Evolutionary conservation across 1,140 invertebrate genomes (phyloP).

Genomic region (Neotoxoptera formosana): DNA sequence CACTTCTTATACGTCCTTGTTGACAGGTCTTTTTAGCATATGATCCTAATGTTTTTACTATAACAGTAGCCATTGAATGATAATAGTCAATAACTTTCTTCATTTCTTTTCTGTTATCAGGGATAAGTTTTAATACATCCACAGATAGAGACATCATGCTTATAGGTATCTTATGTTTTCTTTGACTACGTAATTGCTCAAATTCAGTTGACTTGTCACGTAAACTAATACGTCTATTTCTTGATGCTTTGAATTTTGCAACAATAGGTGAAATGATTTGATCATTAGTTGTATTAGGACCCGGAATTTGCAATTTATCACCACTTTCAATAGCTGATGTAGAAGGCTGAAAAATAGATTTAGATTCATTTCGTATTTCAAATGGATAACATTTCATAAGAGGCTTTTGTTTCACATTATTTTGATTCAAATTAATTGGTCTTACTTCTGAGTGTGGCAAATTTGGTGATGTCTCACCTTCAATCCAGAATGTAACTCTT

Average conservation of each 20-base stretch:
- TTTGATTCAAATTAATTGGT: constrained; percentile 49
- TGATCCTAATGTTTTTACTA: constrained; percentile 41
- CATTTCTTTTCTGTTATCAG: constrained; percentile 50
- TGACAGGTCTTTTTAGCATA: constrained; percentile 50
- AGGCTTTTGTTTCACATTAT: constrained; percentile 30
- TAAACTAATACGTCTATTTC: constrained; percentile 12
- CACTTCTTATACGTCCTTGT: constrained; percentile 51
- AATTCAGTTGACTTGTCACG: not conserved
- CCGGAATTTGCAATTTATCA: not conserved
- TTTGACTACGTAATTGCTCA: constrained; percentile 32
- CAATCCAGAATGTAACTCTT: constrained; percentile 50
- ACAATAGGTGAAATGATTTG: constrained; percentile 43
- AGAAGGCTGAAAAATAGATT: constrained; percentile 40
- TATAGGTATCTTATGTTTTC: constrained; percentile 46
- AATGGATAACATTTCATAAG: constrained; percentile 53
- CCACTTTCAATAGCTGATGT: not conserved
- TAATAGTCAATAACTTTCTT: constrained; percentile 49
- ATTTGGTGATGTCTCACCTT: constrained; percentile 38
- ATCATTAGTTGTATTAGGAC: not conserved
- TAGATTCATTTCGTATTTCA: constrained; percentile 36
- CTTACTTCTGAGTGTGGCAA: constrained; percentile 9
- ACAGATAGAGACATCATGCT: constrained; percentile 51
- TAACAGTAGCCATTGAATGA: constrained; percentile 51
- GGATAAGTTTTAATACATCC: constrained; percentile 52
- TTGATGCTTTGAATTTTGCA: constrained; percentile 40